A percentile compares a stretch with the other conserved stretches of the same genome.
Evolutionary conservation across 2,888 invertebrate species (phyloP).

Genomic region (Scaptomyza parva): DNA sequence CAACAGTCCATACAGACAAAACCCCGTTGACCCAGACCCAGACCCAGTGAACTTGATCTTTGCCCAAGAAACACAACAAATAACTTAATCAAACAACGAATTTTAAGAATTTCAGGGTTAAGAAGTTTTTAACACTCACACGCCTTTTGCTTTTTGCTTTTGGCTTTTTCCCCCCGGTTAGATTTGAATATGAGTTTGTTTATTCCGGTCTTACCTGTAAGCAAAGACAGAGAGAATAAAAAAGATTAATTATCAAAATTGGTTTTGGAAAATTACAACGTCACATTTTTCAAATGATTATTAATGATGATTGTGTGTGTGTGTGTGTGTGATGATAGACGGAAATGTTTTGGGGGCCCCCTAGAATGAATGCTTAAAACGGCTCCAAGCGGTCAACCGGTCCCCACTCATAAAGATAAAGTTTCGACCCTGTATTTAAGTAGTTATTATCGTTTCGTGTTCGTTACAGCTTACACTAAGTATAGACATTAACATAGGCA

Average conservation of each 20-base stretch:
- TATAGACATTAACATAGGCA: neutral
- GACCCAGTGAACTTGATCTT: slow-evolving; percentile 76
- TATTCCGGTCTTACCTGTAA: slow-evolving; percentile 46
- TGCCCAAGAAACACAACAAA: neutral
- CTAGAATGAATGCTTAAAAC: slow-evolving; percentile 25
- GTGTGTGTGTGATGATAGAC: no score
- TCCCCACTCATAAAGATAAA: neutral
- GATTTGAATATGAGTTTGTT: neutral
- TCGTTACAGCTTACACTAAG: slow-evolving; percentile 7
- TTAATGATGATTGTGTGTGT: slow-evolving; percentile 22
- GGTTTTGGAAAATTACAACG: slow-evolving; percentile 35
- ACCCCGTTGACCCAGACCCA: slow-evolving; percentile 73
- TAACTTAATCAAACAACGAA: neutral
- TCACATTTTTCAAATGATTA: slow-evolving; percentile 25
- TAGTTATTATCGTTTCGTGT: neutral
- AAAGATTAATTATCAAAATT: slow-evolving; percentile 14
- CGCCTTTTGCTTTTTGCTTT: no score
- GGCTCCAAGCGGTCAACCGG: slow-evolving; percentile 34
- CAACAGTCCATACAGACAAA: slow-evolving; percentile 13
- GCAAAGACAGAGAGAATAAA: neutral
- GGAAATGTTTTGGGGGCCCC: slow-evolving; percentile 24
- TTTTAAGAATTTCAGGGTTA: slow-evolving; percentile 57
- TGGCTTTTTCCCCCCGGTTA: neutral
- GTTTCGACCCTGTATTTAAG: slow-evolving; percentile 32
- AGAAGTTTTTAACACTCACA: slow-evolving; percentile 47